These are phyloP conservation scores for Melinaea marsaeus DNA, from an alignment of 2,888 invertebrate species.

Conservation along the genomic window DNA sequence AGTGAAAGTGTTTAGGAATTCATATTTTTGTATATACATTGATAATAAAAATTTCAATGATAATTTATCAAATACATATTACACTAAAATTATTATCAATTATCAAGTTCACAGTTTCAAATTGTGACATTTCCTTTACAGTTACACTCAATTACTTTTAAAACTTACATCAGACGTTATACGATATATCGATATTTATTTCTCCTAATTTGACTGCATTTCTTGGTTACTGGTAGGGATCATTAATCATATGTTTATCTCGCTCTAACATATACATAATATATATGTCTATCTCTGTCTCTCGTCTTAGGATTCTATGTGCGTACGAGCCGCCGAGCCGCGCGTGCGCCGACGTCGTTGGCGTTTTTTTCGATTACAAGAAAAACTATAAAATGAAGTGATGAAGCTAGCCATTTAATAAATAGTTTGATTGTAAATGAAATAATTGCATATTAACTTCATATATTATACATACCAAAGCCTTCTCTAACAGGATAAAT, in stretches of 20 bases:
- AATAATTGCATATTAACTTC: too few species aligned
- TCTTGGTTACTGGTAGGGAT: constrained; percentile 59
- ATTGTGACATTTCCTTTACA: too few species aligned
- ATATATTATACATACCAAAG: too few species aligned
- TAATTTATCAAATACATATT: too few species aligned
- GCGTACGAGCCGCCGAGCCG: constrained; percentile 57
- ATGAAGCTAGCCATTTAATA: constrained; percentile 43
- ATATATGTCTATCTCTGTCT: constrained; percentile 44
- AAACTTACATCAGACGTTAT: constrained; percentile 38
- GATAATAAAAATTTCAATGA: too few species aligned
- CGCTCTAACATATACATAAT: constrained; percentile 32
- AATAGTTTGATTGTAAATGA: constrained; percentile 45
- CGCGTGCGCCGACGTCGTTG: constrained; percentile 64
- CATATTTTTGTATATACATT: too few species aligned
- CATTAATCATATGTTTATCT: constrained; percentile 58
- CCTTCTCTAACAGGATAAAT: too few species aligned
- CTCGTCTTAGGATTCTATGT: constrained; percentile 54
- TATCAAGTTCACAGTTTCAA: too few species aligned
- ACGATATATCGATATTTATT: constrained; percentile 61
- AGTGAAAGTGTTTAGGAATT: too few species aligned
- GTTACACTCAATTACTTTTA: constrained; percentile 34
- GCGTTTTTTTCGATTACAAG: constrained; percentile 56
- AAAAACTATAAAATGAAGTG: constrained; percentile 66
- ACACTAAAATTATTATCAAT: too few species aligned
- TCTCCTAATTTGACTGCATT: constrained; percentile 74